phyloP scores from a whole-genome alignment of 53 echinoderm and acorn worm genomes.

The Pentamera pediparva region DNA sequence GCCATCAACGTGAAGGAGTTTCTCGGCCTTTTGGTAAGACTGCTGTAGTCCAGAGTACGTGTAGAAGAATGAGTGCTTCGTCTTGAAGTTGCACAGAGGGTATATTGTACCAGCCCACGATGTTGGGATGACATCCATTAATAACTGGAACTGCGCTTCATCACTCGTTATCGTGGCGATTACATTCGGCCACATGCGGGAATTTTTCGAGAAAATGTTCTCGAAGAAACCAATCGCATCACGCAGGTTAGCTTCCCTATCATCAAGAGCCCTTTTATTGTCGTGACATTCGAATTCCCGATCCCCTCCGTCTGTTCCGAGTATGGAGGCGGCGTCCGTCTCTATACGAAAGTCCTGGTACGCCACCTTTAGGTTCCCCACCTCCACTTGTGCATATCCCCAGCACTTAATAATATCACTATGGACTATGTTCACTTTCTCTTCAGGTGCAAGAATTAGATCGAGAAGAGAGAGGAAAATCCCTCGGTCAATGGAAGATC shows the following conservation, averaged over 20 bases:
- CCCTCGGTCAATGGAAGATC: constrained; percentile 14
- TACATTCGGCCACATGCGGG: neutral
- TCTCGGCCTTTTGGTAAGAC: neutral
- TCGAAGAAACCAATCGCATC: neutral
- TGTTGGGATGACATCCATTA: neutral
- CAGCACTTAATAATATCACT: neutral
- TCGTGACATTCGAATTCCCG: neutral
- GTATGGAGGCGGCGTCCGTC: neutral
- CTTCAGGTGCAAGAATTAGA: neutral
- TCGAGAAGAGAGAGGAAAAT: constrained; percentile 13
- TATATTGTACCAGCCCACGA: neutral
- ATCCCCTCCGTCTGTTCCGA: neutral
- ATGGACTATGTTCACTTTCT: neutral
- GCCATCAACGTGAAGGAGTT: neutral
- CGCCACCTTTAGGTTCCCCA: neutral
- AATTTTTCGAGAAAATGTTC: neutral
- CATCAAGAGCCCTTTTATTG: no score
- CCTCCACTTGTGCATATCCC: constrained; percentile 11
- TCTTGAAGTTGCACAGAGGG: neutral
- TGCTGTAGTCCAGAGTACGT: neutral
- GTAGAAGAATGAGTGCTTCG: neutral
- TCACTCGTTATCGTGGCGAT: neutral
- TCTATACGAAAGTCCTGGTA: constrained; percentile 24
- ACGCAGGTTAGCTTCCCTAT: neutral
- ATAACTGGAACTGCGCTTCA: neutral